A percentile compares a stretch with the other conserved stretches of the same genome.
These are phyloP conservation scores for Cetonia aurata DNA, from an alignment of 2,888 invertebrate genomes.

Conservation along the genomic window DNA sequence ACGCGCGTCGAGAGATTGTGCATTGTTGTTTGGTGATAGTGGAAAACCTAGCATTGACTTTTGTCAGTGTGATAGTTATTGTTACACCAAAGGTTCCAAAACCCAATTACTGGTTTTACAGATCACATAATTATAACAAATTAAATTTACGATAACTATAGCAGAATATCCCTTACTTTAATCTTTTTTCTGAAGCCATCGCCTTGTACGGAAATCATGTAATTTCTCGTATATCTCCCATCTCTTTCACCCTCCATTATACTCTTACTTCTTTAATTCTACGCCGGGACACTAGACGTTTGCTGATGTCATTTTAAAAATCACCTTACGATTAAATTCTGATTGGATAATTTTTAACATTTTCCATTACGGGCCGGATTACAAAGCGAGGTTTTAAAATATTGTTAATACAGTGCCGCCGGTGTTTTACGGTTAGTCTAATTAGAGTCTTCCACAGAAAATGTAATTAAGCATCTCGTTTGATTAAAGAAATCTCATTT, in stretches of 20 bases:
- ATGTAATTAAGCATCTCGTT: conserved; percentile 25
- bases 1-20: no score
- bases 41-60: no score
- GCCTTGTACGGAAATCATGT: conserved; percentile 1
- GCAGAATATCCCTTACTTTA: no score
- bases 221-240: not conserved
- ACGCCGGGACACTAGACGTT: conserved; percentile 5
- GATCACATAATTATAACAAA: no score
- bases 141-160: no score
- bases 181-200: not conserved
- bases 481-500: conserved; percentile 21
- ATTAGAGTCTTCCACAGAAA: conserved; percentile 20
- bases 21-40: no score
- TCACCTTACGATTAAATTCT: conserved; percentile 30
- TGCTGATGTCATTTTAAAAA: conserved; percentile 28
- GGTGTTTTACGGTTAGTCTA: conserved; percentile 24
- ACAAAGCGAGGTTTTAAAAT: conserved; percentile 18
- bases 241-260: conserved; percentile 1
- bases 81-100: no score
- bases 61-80: no score
- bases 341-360: conserved; percentile 35
- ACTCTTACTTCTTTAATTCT: conserved; percentile 22
- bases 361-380: not conserved
- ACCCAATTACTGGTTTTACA: no score
- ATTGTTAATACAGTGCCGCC: conserved; percentile 22